Conservation (phyloP, 2,888 invertebrate genomes). For the Agrotis segetum region DNA sequence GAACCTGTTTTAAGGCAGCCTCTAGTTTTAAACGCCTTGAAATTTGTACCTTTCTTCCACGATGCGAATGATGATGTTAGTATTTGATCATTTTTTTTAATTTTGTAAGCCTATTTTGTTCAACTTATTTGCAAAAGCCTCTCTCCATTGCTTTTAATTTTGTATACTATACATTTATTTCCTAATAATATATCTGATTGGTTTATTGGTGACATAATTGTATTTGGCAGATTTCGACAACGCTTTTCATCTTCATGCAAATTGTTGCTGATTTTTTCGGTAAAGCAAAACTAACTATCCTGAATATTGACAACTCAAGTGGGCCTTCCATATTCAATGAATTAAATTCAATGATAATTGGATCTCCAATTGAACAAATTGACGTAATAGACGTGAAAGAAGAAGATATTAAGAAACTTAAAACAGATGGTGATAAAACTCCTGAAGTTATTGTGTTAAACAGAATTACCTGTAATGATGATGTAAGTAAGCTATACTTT, state of each 20-base stretch:
- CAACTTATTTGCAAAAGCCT: too few species aligned
- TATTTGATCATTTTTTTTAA: background rate
- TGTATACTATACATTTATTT: background rate
- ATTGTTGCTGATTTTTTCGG: background rate
- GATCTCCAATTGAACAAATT: background rate
- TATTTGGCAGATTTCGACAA: constrained; percentile 1
- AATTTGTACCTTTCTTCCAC: constrained; percentile 26
- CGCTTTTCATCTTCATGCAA: constrained; percentile 10
- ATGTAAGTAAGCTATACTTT: background rate
- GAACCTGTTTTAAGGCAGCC: constrained; percentile 6
- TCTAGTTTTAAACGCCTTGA: constrained; percentile 1
- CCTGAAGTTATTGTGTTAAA: constrained; percentile 5
- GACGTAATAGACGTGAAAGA: background rate
- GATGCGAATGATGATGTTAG: constrained; percentile 13
- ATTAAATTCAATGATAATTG: background rate
- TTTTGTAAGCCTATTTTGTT: too few species aligned
- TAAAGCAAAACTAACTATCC: background rate
- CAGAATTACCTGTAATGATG: background rate
- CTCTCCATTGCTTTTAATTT: too few species aligned
- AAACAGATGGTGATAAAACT: background rate
- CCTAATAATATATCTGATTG: background rate
- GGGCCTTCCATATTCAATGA: background rate
- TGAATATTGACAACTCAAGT: constrained; percentile 9
- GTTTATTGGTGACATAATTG: background rate
- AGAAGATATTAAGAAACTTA: background rate